Base-by-base conservation (phyloP, 2,113 vertebrate species). In the Osmerus eperlanus region DNA sequence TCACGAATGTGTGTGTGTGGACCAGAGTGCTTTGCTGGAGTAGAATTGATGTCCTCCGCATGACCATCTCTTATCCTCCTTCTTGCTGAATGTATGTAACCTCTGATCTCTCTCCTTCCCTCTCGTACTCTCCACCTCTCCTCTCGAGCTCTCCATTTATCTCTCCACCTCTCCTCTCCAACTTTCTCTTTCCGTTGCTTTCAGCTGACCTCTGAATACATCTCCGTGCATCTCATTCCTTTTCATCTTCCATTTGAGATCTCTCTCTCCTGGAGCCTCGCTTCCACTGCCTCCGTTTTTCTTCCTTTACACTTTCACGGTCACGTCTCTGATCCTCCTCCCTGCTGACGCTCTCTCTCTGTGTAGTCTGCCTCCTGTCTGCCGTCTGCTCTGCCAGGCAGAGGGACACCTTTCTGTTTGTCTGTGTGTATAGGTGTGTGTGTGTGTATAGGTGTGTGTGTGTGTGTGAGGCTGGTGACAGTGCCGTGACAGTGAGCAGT, bases 381-480 rank as follows among this genome's bases (percentile, higher is more conserved):
- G 21, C 21, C 21, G 21, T 1, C 21, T 1, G 21, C 21, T 23
- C 21, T 23, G 21, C 21, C 21, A 23, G 21, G 21, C 21, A 23
- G 21, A 23, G 1, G 21, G 21, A 25, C 25, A 25, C 25, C 25
- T 25, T 25, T 25, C 25, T 25, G 25, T 25, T 25, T 25, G 25
- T 25, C 2, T 25, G 25, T 25, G 65, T 54, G 55, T 25, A 25
- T 25, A 25, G 25, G 25, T 25, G 25, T 23, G 21, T 23, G 21
- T 25, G 25, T 25, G 25, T 25, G 25, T 25, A 25, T 74, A 68
- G 73, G 67, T 72, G 81, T 58, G 72, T 84, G 65, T 65, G 66
- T 63, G 67, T 72, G 81, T 58, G 72, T 84, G 65, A 61, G 66
- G 63, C 41, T 13, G 82, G 86, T 89, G 88, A 89, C 90, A 90